phyloP scores from a whole-genome alignment of 2,113 vertebrate genomes.

The Capreolus pygargus region DNA sequence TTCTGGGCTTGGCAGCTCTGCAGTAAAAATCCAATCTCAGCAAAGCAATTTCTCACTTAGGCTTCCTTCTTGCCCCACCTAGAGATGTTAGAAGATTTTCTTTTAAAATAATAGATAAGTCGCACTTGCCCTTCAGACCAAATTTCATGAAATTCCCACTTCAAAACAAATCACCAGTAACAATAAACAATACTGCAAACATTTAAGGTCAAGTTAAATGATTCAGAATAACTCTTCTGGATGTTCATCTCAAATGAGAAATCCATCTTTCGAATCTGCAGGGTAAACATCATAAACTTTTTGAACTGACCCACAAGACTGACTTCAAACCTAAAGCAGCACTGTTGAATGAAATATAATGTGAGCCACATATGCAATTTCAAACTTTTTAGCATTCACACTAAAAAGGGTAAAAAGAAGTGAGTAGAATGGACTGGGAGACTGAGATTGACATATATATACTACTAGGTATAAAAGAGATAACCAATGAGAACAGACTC shows the following conservation, averaged over 20 bases:
- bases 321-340: neutral
- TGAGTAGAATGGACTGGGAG: neutral
- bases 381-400: neutral
- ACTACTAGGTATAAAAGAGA: neutral
- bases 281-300: neutral
- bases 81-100: neutral
- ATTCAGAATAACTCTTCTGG: neutral
- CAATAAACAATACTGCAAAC: neutral
- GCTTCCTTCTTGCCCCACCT: slow-evolving; percentile 40
- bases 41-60: slow-evolving; percentile 31
- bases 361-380: neutral
- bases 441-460: neutral
- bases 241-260: neutral
- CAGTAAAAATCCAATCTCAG: slow-evolving; percentile 28
- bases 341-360: neutral
- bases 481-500: neutral
- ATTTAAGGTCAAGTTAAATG: slow-evolving; percentile 7
- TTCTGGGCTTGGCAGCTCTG: neutral
- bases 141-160: slow-evolving; percentile 26
- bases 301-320: neutral
- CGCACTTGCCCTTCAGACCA: neutral
- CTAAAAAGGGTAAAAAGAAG: neutral
- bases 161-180: neutral
- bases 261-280: neutral
- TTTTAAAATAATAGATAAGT: slow-evolving; percentile 16